Evolutionary conservation across 2,888 invertebrate genomes (phyloP), one percentile per base, ranked within the genome.

Genomic region (Hirtodrosophila alboralis): DNA sequence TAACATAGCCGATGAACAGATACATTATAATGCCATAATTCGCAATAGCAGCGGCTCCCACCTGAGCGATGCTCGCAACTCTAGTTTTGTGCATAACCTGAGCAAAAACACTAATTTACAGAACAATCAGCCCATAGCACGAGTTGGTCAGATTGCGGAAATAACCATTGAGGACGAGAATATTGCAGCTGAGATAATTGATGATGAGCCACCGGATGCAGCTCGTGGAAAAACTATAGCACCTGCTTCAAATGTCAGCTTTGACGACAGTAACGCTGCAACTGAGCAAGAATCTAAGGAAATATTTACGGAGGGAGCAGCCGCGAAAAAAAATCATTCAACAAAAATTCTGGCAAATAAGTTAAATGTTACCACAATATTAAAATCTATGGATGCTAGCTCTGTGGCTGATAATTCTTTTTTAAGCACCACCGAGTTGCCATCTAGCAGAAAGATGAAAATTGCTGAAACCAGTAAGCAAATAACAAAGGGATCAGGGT

Each of bases 1-100:
- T 9, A 28, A 6, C 5, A 12, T 9, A n/a, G n/a, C 7, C 4
- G 43, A 60, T 14, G 63, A 68, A n/a, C 61, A 76, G 18, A 65
- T 87, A 34, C 79, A 68, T 16, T 84, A 86, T 23, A 74, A 84
- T 8, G 57, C 85, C 3, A 79, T 87, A 27, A 53, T 62, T 8
- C 79, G 84, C 0, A 57, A 61, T 16, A 70, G 44, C 3, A 62
- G 53, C 5, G 77, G 75, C 0, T 33, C 78, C 1, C 68, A 79
- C 10, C 47, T 87, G 0, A 75, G 43, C 4, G 68, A 66, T 1
- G 74, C 38, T 8, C 51, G 74, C 12, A 58, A 60, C 9, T 87
- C 87, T 0, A 69, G 68, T 7, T 86, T 86, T 36, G 49, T 71
- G 3, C 72, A 73, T 18, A 59, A 72, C 8, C 28, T 76, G n/a